Conservation (phyloP, 2,888 invertebrate genomes). For the Acanthosepion esculentum region DNA sequence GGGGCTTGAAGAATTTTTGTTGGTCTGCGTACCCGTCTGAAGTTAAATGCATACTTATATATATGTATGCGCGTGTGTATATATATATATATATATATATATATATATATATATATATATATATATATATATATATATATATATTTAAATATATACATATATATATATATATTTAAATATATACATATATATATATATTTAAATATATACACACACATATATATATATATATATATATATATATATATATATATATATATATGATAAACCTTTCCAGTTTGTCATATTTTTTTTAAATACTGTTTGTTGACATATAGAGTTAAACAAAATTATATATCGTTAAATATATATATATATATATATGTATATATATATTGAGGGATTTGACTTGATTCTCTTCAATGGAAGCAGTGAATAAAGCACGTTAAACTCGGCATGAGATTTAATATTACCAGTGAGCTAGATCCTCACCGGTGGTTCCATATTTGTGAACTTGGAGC, state of each 20-base stretch:
- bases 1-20: too few species aligned
- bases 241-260: neutral
- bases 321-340: too few species aligned
- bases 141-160: neutral
- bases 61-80: neutral
- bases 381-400: too few species aligned
- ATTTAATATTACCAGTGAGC: too few species aligned
- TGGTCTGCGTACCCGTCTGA: neutral
- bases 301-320: too few species aligned
- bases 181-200: neutral
- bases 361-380: too few species aligned
- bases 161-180: neutral
- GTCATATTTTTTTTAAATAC: too few species aligned
- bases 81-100: conserved; percentile 24
- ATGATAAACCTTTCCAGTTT: neutral
- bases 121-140: neutral
- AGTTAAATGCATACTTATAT: conserved; percentile 37
- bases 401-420: too few species aligned
- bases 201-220: neutral
- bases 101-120: neutral
- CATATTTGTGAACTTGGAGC: too few species aligned
- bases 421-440: too few species aligned
- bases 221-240: neutral
- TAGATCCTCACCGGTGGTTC: too few species aligned
- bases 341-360: too few species aligned